Percentiles rank a stretch among this genome's conserved stretches.
phyloP scores from a whole-genome alignment of 2,113 vertebrate genomes.

The Uropsilus gracilis region DNA sequence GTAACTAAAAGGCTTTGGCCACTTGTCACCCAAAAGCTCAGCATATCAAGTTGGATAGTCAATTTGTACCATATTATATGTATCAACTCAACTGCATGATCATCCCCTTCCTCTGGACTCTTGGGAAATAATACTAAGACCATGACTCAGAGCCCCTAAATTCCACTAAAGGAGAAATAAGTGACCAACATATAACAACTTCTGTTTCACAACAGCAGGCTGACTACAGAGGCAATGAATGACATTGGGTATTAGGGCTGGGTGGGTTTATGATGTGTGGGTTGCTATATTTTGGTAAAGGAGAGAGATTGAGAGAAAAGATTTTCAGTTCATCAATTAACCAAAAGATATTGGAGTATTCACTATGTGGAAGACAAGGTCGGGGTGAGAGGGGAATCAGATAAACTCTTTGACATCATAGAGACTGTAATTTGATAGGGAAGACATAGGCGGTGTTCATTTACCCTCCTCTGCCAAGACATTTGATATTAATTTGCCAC shows the following conservation, averaged over 20 bases:
- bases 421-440: background rate
- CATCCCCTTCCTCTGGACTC: background rate
- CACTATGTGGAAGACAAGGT: conserved; percentile 8
- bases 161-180: background rate
- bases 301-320: background rate
- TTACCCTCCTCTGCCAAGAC: conserved; percentile 41
- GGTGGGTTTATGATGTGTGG: background rate
- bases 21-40: background rate
- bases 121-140: background rate
- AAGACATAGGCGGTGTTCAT: background rate
- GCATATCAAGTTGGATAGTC: background rate
- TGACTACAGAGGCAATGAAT: background rate
- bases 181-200: background rate
- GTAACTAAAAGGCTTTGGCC: background rate
- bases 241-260: background rate
- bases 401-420: background rate
- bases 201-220: background rate
- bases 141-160: background rate
- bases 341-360: background rate
- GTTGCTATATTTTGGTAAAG: background rate
- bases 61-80: background rate
- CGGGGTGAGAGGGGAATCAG: background rate
- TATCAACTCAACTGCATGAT: background rate
- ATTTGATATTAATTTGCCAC: conserved; percentile 82
- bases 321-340: background rate